A percentile compares a stretch with the other conserved stretches of the same genome.
Conservation (phyloP, 1,140 invertebrate species). For the Eupristina koningsbergeri region DNA sequence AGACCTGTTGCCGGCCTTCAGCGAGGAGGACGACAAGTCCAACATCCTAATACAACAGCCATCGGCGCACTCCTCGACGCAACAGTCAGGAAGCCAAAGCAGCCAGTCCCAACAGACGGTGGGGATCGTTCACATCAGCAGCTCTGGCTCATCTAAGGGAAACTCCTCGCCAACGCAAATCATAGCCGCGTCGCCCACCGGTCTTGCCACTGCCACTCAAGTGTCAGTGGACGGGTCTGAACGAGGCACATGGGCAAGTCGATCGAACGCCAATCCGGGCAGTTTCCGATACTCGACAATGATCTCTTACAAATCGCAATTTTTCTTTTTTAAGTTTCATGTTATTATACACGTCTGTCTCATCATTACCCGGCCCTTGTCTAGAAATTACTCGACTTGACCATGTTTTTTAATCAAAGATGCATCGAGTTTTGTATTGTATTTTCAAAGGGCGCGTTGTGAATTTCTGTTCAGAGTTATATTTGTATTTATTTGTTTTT, state of each 20-base stretch:
- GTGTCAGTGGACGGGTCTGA: conserved; percentile 76
- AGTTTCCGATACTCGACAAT: background rate
- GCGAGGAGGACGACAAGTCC: conserved; percentile 89
- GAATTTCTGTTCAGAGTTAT: conserved; percentile 20
- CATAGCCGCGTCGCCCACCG: conserved; percentile 74
- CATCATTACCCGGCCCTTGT: conserved; percentile 8
- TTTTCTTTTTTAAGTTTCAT: conserved; percentile 37
- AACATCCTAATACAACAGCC: conserved; percentile 69
- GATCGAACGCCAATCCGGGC: conserved; percentile 27
- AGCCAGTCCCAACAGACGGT: conserved; percentile 74
- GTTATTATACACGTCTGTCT: background rate
- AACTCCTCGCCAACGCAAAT: conserved; percentile 75
- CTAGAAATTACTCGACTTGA: conserved; percentile 48
- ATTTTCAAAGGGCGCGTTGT: background rate
- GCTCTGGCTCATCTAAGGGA: conserved; percentile 74
- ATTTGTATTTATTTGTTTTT: conserved; percentile 50
- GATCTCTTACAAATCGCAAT: background rate
- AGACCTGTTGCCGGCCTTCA: conserved; percentile 94
- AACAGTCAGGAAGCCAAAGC: conserved; percentile 60
- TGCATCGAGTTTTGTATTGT: background rate
- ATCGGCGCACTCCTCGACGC: conserved; percentile 67
- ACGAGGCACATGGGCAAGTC: conserved; percentile 52
- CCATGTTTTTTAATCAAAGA: conserved; percentile 28
- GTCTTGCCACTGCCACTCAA: conserved; percentile 78
- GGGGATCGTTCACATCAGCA: conserved; percentile 78